Conservation (phyloP, 2,113 vertebrate genomes). For the Atrichornis clamosus region DNA sequence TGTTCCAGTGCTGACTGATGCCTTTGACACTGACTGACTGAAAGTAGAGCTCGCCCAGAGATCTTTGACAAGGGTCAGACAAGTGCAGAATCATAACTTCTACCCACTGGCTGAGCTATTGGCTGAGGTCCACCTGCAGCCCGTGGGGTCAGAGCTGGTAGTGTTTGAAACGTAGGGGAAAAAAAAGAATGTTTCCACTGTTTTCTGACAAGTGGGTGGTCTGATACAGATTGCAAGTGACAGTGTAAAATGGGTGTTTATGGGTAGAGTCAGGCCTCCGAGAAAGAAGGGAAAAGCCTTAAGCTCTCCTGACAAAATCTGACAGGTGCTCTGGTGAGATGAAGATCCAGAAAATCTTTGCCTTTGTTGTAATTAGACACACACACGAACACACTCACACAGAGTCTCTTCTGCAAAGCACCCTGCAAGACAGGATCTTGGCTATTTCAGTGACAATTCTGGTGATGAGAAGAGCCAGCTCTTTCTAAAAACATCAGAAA, state of each 20-base stretch:
- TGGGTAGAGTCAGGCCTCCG: not conserved
- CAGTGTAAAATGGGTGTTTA: not conserved
- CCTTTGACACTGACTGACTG: not conserved
- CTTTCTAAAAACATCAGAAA: not conserved
- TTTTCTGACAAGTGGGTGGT: not conserved
- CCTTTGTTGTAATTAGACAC: not conserved
- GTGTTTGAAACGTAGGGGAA: fast-evolving
- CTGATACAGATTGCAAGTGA: not conserved
- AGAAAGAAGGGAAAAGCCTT: not conserved
- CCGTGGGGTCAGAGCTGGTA: not conserved
- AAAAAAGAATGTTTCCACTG: not conserved
- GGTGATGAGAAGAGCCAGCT: not conserved
- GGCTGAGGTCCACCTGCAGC: not conserved
- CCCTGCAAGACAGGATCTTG: not conserved
- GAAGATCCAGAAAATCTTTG: not conserved
- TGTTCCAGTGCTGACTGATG: not conserved
- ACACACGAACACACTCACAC: not conserved
- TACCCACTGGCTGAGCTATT: not conserved
- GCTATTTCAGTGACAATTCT: not conserved
- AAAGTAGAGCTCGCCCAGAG: not conserved
- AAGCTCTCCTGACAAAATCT: not conserved
- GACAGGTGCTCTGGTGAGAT: not conserved
- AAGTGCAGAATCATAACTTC: not conserved
- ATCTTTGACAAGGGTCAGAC: fast-evolving
- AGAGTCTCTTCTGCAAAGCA: not conserved